Evolutionary conservation across 1,140 invertebrate species (phyloP).

Genomic region (Neocloeon triangulifer): DNA sequence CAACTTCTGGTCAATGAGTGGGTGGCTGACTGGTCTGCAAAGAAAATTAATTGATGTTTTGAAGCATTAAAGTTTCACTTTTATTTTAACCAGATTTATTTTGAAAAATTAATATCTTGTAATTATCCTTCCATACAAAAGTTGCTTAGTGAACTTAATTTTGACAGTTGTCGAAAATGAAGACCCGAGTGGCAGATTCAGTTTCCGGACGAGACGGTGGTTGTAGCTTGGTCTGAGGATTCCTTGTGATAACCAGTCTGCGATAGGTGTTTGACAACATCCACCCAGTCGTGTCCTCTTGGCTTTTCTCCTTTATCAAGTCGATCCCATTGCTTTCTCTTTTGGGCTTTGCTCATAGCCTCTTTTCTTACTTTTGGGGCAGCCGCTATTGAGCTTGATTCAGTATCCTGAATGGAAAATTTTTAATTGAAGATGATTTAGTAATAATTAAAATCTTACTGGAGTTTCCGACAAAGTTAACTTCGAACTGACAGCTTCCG

Average conservation of each 20-base stretch:
- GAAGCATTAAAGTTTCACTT: not conserved
- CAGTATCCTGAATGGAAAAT: no score
- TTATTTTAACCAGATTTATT: constrained; percentile 1
- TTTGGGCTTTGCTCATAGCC: constrained; percentile 77
- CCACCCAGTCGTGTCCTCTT: constrained; percentile 84
- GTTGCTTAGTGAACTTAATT: not conserved
- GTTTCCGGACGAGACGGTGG: not conserved
- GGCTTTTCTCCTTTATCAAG: constrained; percentile 66
- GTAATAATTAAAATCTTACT: no score
- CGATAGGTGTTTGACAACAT: constrained; percentile 85
- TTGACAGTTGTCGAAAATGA: not conserved
- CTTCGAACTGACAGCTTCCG: no score
- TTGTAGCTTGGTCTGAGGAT: no score
- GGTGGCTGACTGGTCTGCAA: constrained; percentile 18
- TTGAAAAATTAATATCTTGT: not conserved
- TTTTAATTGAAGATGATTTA: no score
- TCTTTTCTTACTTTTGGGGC: constrained; percentile 42
- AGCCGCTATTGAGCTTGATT: no score
- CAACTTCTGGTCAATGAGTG: constrained; percentile 24
- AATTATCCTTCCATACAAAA: not conserved
- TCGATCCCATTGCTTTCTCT: constrained; percentile 64
- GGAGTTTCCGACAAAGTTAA: no score
- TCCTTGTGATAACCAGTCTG: constrained; percentile 46
- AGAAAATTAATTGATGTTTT: not conserved
- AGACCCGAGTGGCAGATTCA: not conserved